phyloP scores from a whole-genome alignment of 2,888 invertebrate species.

The Eustalomyia histrio region DNA sequence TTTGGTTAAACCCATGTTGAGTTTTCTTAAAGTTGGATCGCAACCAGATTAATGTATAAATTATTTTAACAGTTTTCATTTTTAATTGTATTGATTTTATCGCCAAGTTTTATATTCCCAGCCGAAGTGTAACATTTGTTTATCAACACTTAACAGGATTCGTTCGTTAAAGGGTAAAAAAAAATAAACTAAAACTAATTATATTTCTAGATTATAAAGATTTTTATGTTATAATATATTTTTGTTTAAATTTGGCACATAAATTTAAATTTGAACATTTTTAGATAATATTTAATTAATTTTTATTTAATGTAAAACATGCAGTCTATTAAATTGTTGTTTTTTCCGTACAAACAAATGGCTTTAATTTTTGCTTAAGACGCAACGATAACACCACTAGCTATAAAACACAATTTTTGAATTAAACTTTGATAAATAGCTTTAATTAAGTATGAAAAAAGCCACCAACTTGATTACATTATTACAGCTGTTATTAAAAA shows the following conservation, averaged over 20 bases:
- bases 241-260: constrained; percentile 64
- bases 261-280: constrained; percentile 61
- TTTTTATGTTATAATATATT: constrained; percentile 10
- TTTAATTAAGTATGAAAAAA: too few relatives aligned
- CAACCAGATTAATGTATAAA: too few relatives aligned
- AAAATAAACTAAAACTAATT: neutral
- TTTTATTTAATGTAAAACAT: constrained; percentile 20
- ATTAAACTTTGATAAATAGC: too few relatives aligned
- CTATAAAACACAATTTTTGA: too few relatives aligned
- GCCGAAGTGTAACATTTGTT: too few relatives aligned
- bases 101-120: too few relatives aligned
- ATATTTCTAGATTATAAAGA: neutral
- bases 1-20: too few relatives aligned
- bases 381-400: neutral
- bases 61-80: too few relatives aligned
- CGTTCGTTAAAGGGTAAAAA: neutral
- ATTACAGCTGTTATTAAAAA: too few relatives aligned
- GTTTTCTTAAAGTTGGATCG: too few relatives aligned
- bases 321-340: constrained; percentile 40
- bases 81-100: too few relatives aligned
- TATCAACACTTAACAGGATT: neutral
- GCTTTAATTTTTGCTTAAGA: neutral
- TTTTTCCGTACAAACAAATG: constrained; percentile 24
- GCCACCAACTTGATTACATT: too few relatives aligned
- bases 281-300: constrained; percentile 29